Evolutionary conservation across 1,140 invertebrate species (phyloP), one percentile per base, ranked within the genome.

Genomic region (Ephestia elutella): DNA sequence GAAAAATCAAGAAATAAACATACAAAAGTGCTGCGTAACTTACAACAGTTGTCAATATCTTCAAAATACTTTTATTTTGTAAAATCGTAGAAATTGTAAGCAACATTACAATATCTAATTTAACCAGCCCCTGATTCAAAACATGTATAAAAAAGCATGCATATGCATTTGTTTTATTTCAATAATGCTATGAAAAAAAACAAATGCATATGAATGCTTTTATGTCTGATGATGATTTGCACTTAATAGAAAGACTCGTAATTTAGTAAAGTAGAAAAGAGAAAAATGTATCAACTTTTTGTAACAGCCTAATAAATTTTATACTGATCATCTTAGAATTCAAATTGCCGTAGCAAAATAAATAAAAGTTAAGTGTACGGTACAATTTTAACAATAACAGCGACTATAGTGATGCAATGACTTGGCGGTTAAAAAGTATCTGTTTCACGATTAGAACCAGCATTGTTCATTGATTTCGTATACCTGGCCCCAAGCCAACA

Each of bases 391-490:
- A 69, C 62, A 73, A 70, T 59, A 59, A 60, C 60, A 32, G 30
- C 30, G 30, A 32, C 30, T 32, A 11, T 32, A 32, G 28, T 65
- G 35, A 68, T 62, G 60, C 56, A 57, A 69, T 75, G 78, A 77
- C 67, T 68, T 48, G 59, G 59, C 71, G 66, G 18, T 62, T 66
- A 63, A 67, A 66, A 61, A 59, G 62, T 65, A 71, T 65, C 65
- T 66, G 56, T 66, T 66, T 54, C 69, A 65, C 60, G 62, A 70
- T 74, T 69, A 65, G 54, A 71, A 73, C 70, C 57, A 55, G 55
- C 64, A 75, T 78, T 75, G 74, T 81, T 73, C 75, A 70, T 72
- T 73, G 68, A 67, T 73, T 63, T 62, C 56, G 35, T 53, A 60
- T 62, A 66, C 59, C 63, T 63, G 62, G 63, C 49, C 35, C 15